Evolutionary conservation across 2,797 vertebrate species (phyloP).

Genomic region (Lepidocolaptes lacrymiger): DNA sequence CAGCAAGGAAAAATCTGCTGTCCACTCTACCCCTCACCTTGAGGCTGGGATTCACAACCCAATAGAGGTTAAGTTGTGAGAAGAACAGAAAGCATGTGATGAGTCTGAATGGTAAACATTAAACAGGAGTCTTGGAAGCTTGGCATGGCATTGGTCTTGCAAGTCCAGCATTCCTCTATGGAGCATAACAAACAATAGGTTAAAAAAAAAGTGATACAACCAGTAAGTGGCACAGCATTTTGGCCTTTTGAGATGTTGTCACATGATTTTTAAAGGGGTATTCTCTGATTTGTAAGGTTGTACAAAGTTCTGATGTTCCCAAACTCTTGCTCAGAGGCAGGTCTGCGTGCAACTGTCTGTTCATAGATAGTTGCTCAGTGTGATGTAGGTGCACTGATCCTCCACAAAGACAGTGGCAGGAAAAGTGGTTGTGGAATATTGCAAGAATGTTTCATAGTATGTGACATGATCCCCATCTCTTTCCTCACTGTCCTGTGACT

Average conservation of each 20-base stretch:
- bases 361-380: accelerated
- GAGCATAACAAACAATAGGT: not conserved
- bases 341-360: not conserved
- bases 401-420: not conserved
- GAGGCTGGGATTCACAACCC: not conserved
- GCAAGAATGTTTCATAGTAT: not conserved
- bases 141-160: not conserved
- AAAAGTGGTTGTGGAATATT: not conserved
- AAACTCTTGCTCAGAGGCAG: not conserved
- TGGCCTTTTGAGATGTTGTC: not conserved
- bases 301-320: not conserved
- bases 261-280: not conserved
- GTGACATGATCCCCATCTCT: not conserved
- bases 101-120: not conserved
- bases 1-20: not conserved
- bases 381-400: not conserved
- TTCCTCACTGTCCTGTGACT: not conserved
- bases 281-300: not conserved
- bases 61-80: not conserved
- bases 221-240: not conserved
- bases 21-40: not conserved
- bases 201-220: not conserved
- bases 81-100: not conserved
- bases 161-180: not conserved
- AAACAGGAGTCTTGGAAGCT: not conserved